Percentiles rank a stretch among this genome's conserved stretches.
Conservation (phyloP, 2,888 invertebrate species). For the Thera britannica region DNA sequence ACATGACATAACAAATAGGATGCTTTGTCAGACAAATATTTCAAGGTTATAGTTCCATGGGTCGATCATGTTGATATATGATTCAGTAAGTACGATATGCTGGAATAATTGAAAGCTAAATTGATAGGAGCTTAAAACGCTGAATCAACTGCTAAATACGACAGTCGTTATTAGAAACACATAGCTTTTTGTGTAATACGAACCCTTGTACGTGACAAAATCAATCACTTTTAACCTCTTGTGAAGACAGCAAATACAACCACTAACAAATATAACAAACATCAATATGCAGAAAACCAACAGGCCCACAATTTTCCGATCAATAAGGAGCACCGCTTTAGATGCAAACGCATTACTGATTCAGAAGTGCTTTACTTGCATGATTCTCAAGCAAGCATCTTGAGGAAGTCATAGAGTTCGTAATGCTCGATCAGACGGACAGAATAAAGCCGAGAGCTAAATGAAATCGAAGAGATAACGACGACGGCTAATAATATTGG, state of each 20-base stretch:
- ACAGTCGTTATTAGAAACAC: conserved; percentile 9
- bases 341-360: background rate
- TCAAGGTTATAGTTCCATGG: background rate
- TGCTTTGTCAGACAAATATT: background rate
- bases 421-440: conserved; percentile 25
- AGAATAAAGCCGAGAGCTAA: conserved; percentile 34
- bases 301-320: background rate
- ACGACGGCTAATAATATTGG: conserved; percentile 21
- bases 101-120: conserved; percentile 1
- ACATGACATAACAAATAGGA: background rate
- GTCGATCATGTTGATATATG: background rate
- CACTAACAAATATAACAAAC: conserved; percentile 11
- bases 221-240: conserved; percentile 6
- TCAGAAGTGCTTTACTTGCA: conserved; percentile 3
- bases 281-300: conserved; percentile 9
- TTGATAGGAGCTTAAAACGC: background rate
- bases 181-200: conserved; percentile 21
- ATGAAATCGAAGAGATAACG: conserved; percentile 35
- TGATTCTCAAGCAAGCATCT: conserved; percentile 5
- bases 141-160: background rate
- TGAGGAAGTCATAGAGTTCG: conserved; percentile 22
- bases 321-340: background rate
- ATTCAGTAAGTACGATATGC: background rate
- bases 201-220: conserved; percentile 22
- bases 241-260: conserved; percentile 6